Evolutionary conservation across 2,113 vertebrate genomes (phyloP).

Genomic region (Daphoenositta chrysoptera): DNA sequence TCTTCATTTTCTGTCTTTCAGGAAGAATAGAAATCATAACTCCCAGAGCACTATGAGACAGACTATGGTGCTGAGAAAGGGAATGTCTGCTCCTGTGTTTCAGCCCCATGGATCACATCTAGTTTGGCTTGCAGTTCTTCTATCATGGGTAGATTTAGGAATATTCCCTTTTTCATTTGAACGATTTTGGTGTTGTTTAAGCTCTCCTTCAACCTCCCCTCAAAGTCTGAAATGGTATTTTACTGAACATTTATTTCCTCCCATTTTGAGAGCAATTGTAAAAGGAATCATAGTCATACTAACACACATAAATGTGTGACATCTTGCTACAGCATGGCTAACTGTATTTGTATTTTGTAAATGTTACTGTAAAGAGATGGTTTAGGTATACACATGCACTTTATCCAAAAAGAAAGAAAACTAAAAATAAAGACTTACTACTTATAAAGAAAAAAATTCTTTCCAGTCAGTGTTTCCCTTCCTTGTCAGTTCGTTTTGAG

Average conservation of each 20-base stretch:
- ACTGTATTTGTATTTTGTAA: background rate
- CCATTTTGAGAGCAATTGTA: background rate
- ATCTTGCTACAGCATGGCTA: background rate
- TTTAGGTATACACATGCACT: background rate
- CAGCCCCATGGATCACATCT: background rate
- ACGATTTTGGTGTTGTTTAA: background rate
- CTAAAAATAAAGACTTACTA: background rate
- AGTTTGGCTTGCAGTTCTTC: background rate
- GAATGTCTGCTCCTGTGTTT: background rate
- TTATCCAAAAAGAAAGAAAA: background rate
- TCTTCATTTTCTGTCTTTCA: background rate
- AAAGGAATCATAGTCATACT: background rate
- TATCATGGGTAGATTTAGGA: background rate
- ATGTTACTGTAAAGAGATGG: background rate
- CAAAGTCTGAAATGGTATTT: background rate
- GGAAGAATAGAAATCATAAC: background rate
- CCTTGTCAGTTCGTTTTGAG: background rate
- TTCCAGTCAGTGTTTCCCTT: background rate
- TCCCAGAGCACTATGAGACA: background rate
- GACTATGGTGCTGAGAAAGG: background rate
- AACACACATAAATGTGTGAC: no score
- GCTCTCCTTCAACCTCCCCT: background rate
- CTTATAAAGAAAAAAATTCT: background rate
- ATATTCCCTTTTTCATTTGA: background rate
- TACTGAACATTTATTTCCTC: background rate